Percentiles rank a stretch among this genome's conserved stretches.
Evolutionary conservation across 2,888 invertebrate genomes (phyloP).

Genomic region (Aromia moschata): DNA sequence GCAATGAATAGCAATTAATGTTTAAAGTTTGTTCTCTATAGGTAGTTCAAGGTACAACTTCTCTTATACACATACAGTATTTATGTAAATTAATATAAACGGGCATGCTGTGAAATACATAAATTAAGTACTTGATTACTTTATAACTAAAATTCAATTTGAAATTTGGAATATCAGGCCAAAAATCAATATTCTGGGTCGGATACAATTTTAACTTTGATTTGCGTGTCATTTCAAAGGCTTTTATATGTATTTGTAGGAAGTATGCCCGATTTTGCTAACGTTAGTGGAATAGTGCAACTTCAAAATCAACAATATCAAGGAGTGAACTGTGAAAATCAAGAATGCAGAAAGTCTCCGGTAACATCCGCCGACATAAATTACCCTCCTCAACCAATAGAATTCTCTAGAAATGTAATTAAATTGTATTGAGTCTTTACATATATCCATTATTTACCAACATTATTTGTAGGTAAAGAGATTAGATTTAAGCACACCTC

Average conservation of each 20-base stretch:
- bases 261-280: slow-evolving; percentile 35
- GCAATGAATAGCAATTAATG: too few relatives aligned
- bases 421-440: neutral
- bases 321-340: neutral
- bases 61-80: too few relatives aligned
- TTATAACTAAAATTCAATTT: too few relatives aligned
- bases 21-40: too few relatives aligned
- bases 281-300: slow-evolving; percentile 26
- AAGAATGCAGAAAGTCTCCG: neutral
- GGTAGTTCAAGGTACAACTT: too few relatives aligned
- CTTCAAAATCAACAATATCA: neutral
- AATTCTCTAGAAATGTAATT: slow-evolving; percentile 12
- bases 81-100: too few relatives aligned
- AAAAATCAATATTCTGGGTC: too few relatives aligned
- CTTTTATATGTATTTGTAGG: slow-evolving; percentile 32
- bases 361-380: neutral
- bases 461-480: slow-evolving; percentile 2
- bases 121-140: too few relatives aligned
- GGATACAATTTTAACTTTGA: too few relatives aligned
- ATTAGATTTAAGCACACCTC: neutral
- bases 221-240: too few relatives aligned
- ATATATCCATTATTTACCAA: neutral
- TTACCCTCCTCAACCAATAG: slow-evolving; percentile 1
- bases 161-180: too few relatives aligned
- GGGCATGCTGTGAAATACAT: too few relatives aligned